Evolutionary conservation across 1,140 invertebrate species (phyloP).

Genomic region (Drosophila kikkawai): DNA sequence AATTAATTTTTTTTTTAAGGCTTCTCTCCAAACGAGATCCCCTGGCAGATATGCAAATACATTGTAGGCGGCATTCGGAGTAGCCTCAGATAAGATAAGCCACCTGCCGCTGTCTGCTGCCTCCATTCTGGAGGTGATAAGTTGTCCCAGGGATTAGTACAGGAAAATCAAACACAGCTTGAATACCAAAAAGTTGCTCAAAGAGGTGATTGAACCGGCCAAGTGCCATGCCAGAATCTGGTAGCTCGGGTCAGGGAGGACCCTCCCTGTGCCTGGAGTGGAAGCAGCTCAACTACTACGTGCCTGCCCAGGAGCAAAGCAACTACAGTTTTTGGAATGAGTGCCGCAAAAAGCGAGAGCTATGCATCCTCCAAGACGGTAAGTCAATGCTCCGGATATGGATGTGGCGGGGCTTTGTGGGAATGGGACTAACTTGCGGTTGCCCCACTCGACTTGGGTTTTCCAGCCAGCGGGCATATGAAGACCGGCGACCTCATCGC

Average conservation of each 20-base stretch:
- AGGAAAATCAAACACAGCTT: constrained; percentile 8
- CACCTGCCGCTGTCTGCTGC: not conserved
- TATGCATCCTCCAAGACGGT: constrained; percentile 74
- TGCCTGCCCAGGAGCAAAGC: constrained; percentile 79
- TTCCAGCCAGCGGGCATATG: constrained; percentile 86
- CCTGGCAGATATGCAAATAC: constrained; percentile 58
- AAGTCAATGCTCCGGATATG: constrained; percentile 17
- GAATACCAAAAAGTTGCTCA: not conserved
- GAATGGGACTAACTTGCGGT: constrained; percentile 37
- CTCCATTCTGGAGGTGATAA: constrained; percentile 17
- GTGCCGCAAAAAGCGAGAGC: constrained; percentile 69
- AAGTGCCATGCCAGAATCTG: constrained; percentile 19
- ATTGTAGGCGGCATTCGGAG: constrained; percentile 24
- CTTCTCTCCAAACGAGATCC: constrained; percentile 42
- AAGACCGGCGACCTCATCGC: constrained; percentile 87
- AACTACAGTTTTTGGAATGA: constrained; percentile 82
- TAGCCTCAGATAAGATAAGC: constrained; percentile 40
- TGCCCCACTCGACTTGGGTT: constrained; percentile 6
- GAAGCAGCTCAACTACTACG: constrained; percentile 80
- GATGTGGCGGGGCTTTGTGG: constrained; percentile 26
- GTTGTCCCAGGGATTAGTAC: constrained; percentile 14
- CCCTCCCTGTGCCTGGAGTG: constrained; percentile 75
- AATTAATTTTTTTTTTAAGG: constrained; percentile 48
- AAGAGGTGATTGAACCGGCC: constrained; percentile 38
- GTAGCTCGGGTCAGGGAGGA: constrained; percentile 11